A percentile compares a stretch with the other conserved stretches of the same genome.
Evolutionary conservation across 2,113 vertebrate genomes (phyloP).

Genomic region (Nicator chloris): DNA sequence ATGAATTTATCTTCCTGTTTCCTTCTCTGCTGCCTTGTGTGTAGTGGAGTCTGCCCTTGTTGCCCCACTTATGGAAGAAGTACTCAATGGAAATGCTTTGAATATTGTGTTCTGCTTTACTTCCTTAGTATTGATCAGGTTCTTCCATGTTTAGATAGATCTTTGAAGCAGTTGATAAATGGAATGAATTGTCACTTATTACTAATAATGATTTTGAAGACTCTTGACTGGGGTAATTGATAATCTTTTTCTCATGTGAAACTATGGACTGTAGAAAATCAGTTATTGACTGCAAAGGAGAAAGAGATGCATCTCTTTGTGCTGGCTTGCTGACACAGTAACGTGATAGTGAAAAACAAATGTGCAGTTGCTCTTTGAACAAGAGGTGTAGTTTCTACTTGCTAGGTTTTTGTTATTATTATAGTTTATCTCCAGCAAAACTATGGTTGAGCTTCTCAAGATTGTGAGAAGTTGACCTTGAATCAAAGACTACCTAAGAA

Average conservation of each 20-base stretch:
- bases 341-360: background rate
- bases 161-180: background rate
- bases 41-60: background rate
- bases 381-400: background rate
- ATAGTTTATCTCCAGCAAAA: background rate
- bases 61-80: background rate
- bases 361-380: background rate
- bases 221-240: background rate
- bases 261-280: background rate
- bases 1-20: background rate
- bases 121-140: background rate
- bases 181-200: background rate
- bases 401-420: background rate
- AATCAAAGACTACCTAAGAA: background rate
- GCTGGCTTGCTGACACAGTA: background rate
- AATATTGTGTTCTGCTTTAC: background rate
- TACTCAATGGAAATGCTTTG: background rate
- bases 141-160: background rate
- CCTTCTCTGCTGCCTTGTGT: background rate
- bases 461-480: background rate
- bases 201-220: conserved; percentile 4
- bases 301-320: background rate
- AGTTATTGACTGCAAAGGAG: background rate
- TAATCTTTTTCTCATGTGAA: background rate
- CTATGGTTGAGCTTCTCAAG: background rate